Evolutionary conservation across 2,888 invertebrate species (phyloP), one percentile per base, ranked within the genome.

Genomic region (Chromoteleia sp.): DNA sequence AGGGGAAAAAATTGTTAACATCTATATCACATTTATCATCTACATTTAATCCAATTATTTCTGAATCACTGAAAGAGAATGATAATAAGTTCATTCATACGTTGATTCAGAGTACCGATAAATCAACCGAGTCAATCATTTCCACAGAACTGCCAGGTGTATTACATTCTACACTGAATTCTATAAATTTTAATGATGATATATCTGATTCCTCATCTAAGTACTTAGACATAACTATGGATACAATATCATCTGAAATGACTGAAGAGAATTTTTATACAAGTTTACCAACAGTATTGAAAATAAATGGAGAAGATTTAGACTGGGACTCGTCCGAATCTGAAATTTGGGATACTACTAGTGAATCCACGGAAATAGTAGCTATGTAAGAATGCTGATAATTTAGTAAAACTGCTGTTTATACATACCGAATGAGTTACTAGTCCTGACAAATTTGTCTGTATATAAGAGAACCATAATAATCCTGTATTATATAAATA

Each of bases 221-320:
- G 91, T 85, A 92, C 90, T 91, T 92, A 92, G 83, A 84, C 65
- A 82, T 82, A 36, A 92, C 92, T 82, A 93, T 93, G 93, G 93
- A 93, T 92, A 93, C 93, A 92, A 93, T 93, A 90, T 92, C 93
- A 88, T 93, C 93, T 92, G 92, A 92, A 92, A 93, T 93, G 92
- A 93, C 92, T 92, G 93, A 93, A 92, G 92, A 91, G 92, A 93
- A 93, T 92, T 92, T 91, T 85, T 93, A 92, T 91, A 92, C 92
- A 48, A 92, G 93, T 91, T 92, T 92, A 86, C 92, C 92, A 85
- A 86, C 85, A 61, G 83, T 83, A 82, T 84, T 85, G 80, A 83
- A 84, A 80, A 17, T 91, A 91, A 88, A 91, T 92, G 89, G 90
- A 73, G 67, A 84, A 68, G 84, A 71, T 71, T 33, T 61, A 59